Percentiles rank a stretch among this genome's conserved stretches.
These are phyloP conservation scores for Hydropsyche tenuis DNA, from an alignment of 1,140 invertebrate species.

Conservation along the genomic window DNA sequence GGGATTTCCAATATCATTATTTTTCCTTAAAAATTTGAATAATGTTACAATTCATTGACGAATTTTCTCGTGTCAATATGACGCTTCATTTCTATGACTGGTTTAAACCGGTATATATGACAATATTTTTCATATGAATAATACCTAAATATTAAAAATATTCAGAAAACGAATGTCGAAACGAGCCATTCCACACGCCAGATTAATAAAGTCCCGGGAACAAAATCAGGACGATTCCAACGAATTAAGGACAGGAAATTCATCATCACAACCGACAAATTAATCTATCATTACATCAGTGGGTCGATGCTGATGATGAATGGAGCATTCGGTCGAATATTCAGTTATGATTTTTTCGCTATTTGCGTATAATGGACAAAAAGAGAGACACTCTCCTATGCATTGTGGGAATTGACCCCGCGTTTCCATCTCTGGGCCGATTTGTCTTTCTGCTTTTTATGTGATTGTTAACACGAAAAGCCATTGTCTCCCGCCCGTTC, in stretches of 20 bases:
- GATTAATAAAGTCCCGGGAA: too few relatives aligned
- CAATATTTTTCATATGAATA: background rate
- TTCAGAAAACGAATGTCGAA: too few relatives aligned
- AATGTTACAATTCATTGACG: too few relatives aligned
- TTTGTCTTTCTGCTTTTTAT: constrained; percentile 32
- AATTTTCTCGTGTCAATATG: too few relatives aligned
- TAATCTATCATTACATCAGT: background rate
- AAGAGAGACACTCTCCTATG: constrained; percentile 3
- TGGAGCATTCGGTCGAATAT: background rate
- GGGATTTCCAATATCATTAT: too few relatives aligned
- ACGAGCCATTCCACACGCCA: too few relatives aligned
- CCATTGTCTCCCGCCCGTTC: constrained; percentile 29
- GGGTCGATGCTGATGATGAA: background rate
- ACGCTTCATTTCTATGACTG: too few relatives aligned
- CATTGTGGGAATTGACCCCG: constrained; percentile 29
- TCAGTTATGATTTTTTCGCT: background rate
- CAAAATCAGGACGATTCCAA: too few relatives aligned
- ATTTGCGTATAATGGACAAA: background rate
- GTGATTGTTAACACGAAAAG: constrained; percentile 33
- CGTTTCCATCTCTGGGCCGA: constrained; percentile 23
- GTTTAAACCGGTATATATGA: too few relatives aligned
- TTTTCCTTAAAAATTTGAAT: too few relatives aligned
- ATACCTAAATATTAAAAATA: background rate
- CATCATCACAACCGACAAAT: background rate
- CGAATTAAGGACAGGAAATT: background rate